phyloP scores from a whole-genome alignment of 2,888 invertebrate species.

The Geophilus truncorum region DNA sequence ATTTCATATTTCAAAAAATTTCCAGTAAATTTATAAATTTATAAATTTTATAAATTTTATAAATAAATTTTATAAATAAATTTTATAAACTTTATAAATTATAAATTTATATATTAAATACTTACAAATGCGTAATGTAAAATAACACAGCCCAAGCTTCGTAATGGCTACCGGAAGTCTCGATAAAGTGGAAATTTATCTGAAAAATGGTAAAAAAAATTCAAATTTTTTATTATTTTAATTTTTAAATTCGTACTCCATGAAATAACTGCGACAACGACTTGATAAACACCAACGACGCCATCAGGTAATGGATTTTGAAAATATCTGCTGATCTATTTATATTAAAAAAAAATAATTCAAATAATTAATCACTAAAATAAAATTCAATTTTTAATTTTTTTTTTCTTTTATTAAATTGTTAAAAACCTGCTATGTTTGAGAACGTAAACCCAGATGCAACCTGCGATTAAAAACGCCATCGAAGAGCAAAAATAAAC shows the following conservation, averaged over 20 bases:
- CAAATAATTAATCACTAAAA: not conserved
- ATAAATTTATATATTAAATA: conserved; percentile 42
- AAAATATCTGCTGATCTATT: conserved; percentile 59
- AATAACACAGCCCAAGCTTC: conserved; percentile 97
- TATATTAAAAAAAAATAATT: conserved; percentile 35
- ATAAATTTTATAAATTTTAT: too few relatives aligned
- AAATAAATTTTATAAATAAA: conserved; percentile 38
- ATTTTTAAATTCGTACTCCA: too few relatives aligned
- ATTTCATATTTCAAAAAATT: too few relatives aligned
- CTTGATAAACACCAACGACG: conserved; percentile 84
- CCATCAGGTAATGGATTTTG: conserved; percentile 96
- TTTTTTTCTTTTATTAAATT: too few relatives aligned
- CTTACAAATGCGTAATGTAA: conserved; percentile 94
- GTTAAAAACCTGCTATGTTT: conserved; percentile 65
- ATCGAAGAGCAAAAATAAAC: conserved; percentile 82
- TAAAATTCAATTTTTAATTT: too few relatives aligned
- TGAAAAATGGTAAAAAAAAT: not conserved
- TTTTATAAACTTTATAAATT: not conserved
- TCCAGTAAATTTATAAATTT: too few relatives aligned
- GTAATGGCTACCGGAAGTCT: conserved; percentile 84
- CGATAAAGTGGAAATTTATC: conserved; percentile 71
- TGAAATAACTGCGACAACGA: conserved; percentile 89
- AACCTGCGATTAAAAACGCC: conserved; percentile 80
- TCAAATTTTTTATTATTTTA: too few relatives aligned
- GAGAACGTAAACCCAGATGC: conserved; percentile 86